phyloP scores from a whole-genome alignment of 1,140 invertebrate species.

The Argopecten irradians region DNA sequence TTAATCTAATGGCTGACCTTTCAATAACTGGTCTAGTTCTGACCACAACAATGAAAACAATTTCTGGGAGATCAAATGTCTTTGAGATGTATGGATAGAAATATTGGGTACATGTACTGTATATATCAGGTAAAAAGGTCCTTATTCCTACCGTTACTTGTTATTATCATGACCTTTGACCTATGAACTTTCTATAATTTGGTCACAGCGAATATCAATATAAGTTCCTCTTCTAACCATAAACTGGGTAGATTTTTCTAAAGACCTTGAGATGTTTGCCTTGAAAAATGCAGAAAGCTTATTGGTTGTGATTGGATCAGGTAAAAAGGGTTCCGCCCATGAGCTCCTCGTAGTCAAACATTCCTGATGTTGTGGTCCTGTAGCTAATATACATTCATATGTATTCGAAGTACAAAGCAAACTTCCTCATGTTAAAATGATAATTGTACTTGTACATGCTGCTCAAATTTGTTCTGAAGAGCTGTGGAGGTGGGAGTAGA shows the following conservation, averaged over 20 bases:
- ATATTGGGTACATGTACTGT: too few species aligned
- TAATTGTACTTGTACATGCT: neutral
- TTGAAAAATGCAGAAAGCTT: neutral
- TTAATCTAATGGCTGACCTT: too few species aligned
- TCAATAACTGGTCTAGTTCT: too few species aligned
- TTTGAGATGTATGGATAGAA: too few species aligned
- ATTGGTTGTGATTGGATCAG: neutral
- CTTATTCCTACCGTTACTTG: too few species aligned
- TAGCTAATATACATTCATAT: neutral
- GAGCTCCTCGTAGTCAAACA: neutral
- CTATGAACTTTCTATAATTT: neutral
- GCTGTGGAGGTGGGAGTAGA: neutral
- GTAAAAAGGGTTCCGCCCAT: neutral
- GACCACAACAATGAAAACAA: too few species aligned
- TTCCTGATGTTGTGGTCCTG: neutral
- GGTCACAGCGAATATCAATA: neutral
- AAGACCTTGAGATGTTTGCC: neutral
- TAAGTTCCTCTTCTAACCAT: too few species aligned
- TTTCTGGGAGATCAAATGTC: too few species aligned
- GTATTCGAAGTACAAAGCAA: neutral
- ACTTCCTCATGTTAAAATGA: neutral
- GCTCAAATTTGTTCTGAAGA: neutral
- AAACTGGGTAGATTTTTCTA: neutral
- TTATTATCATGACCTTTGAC: neutral
- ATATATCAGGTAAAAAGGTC: too few species aligned